These are phyloP conservation scores for Coendou prehensilis DNA, from an alignment of 2,797 vertebrate genomes.

Conservation along the genomic window DNA sequence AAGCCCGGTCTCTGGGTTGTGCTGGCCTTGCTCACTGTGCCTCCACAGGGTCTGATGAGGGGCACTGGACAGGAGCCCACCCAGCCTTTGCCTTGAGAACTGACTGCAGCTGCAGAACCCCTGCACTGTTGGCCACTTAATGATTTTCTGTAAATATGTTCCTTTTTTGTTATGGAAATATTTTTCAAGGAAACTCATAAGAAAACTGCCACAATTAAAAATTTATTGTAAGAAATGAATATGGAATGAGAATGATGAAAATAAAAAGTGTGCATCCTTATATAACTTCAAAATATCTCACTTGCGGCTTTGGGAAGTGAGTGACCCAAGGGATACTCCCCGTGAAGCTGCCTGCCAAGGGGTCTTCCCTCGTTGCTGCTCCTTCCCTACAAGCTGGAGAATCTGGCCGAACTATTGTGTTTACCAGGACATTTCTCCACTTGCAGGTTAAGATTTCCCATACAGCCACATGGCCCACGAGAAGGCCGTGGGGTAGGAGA, in stretches of 20 bases:
- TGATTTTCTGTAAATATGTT: neutral
- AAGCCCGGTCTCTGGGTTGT: neutral
- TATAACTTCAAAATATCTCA: neutral
- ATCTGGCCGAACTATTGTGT: neutral
- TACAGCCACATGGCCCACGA: fast-evolving
- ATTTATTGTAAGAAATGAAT: conserved; percentile 22
- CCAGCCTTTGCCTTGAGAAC: neutral
- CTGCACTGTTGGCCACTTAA: neutral
- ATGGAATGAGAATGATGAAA: neutral
- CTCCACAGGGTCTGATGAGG: neutral
- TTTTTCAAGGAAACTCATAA: conserved; percentile 24
- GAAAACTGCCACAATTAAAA: conserved; percentile 34
- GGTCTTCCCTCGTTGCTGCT: neutral
- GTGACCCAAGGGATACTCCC: neutral
- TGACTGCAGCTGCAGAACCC: neutral
- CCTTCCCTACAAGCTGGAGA: neutral
- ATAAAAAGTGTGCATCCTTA: neutral
- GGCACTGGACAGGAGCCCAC: neutral
- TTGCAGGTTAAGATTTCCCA: neutral
- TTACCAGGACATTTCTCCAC: neutral
- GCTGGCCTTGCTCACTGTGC: neutral
- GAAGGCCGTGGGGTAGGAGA: neutral
- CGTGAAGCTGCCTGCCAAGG: fast-evolving
- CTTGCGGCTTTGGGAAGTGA: neutral
- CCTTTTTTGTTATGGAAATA: neutral